Percentiles rank a stretch among this genome's conserved stretches.
phyloP scores from a whole-genome alignment of 2,888 invertebrate species.

The Chrysina gloriosa region DNA sequence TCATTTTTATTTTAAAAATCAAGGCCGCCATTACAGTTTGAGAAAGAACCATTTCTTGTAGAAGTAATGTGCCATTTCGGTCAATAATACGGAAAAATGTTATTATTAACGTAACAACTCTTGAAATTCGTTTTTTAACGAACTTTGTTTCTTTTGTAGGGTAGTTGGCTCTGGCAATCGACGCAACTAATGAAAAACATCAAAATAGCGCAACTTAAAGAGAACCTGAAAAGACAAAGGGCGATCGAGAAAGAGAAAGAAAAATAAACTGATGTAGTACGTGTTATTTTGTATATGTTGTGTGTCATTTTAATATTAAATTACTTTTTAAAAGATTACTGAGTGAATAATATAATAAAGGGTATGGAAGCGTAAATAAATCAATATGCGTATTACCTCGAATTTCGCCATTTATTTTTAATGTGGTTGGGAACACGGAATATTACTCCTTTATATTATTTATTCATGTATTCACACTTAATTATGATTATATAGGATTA shows the following conservation, averaged over 20 bases:
- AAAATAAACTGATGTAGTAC: slow-evolving; percentile 23
- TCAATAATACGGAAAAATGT: too few species aligned
- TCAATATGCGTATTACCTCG: neutral
- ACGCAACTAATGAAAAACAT: slow-evolving; percentile 88
- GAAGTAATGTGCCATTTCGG: too few species aligned
- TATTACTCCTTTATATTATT: slow-evolving; percentile 7
- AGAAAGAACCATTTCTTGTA: too few species aligned
- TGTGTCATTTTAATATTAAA: neutral
- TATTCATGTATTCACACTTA: neutral
- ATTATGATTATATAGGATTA: neutral
- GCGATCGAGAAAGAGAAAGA: slow-evolving; percentile 64
- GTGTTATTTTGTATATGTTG: slow-evolving; percentile 6
- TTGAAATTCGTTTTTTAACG: too few species aligned
- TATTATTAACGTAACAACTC: too few species aligned
- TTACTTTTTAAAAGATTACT: neutral
- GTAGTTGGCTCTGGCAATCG: slow-evolving; percentile 90
- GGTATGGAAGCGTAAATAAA: neutral
- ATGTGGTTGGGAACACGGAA: neutral
- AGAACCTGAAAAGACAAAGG: slow-evolving; percentile 69
- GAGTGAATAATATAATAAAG: slow-evolving; percentile 10
- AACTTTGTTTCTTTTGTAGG: slow-evolving; percentile 68
- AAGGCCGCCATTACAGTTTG: too few species aligned
- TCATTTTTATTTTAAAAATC: too few species aligned
- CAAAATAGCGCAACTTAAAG: slow-evolving; percentile 83
- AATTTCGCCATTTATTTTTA: neutral